A percentile compares a stretch with the other conserved stretches of the same genome.
Conservation (phyloP, 2,888 invertebrate species). For the Lasius platythorax region DNA sequence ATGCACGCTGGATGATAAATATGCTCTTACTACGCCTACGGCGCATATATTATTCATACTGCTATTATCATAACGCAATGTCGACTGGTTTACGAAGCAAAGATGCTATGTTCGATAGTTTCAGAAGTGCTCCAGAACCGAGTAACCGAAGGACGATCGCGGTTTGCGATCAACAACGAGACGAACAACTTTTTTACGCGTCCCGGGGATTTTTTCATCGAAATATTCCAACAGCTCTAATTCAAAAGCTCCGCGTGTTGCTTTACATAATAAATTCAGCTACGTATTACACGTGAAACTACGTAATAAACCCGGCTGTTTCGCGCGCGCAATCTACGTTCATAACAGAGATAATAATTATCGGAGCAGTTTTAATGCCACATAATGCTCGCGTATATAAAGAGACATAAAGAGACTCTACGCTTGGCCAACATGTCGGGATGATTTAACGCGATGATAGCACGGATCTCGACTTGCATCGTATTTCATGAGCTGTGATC, state of each 20-base stretch:
- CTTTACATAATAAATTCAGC: not conserved
- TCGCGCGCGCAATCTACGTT: not conserved
- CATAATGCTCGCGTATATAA: slow-evolving; percentile 4
- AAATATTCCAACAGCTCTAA: not conserved
- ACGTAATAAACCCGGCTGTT: not conserved
- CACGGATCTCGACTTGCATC: slow-evolving; percentile 62
- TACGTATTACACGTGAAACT: not conserved
- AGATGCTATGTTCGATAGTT: slow-evolving; percentile 34
- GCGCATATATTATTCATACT: slow-evolving; percentile 50
- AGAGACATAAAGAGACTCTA: slow-evolving; percentile 20
- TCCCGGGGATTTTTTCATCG: not conserved
- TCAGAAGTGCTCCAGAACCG: slow-evolving; percentile 64
- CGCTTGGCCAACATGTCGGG: not conserved
- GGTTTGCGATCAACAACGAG: slow-evolving; percentile 55
- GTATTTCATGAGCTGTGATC: slow-evolving; percentile 55
- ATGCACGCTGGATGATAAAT: slow-evolving; percentile 42
- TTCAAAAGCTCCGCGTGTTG: not conserved
- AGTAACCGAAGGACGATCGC: slow-evolving; percentile 55
- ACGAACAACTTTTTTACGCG: slow-evolving; percentile 1
- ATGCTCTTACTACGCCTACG: slow-evolving; percentile 50
- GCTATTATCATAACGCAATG: slow-evolving; percentile 57
- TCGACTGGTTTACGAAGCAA: slow-evolving; percentile 44
- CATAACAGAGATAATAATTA: slow-evolving; percentile 15
- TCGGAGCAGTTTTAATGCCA: slow-evolving; percentile 9
- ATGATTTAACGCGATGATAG: slow-evolving; percentile 44